Base-by-base conservation (phyloP, 2,113 vertebrate species). In the Gopherus evgoodei region DNA sequence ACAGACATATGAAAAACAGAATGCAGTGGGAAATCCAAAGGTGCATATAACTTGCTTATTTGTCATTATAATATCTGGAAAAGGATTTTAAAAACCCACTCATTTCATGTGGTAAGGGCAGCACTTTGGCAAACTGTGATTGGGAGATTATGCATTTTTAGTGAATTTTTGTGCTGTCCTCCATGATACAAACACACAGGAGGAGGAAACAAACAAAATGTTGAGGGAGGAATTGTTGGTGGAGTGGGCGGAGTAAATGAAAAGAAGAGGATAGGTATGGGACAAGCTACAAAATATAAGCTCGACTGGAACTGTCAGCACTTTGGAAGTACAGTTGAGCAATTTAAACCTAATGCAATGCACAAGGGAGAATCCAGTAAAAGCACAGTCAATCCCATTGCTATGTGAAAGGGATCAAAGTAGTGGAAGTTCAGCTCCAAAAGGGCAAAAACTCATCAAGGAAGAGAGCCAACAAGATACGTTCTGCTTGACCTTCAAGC, bases 331-430 rank as follows among this genome's bases (percentile, higher is more conserved):
- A 29, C 38, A 56, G 42, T 2, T 38, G 31, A 49, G 27, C 47
- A 79, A 29, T 27, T 13, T 59, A 91, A 27, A 84, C 27, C 12
- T 7, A 90, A 95, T 95, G 90, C 29, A 84, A 65, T 21, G 35
- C 8, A 50, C 38, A 78, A 47, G 42, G 25, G 84, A 62, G n/a
- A 85, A 81, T 38, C 31, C n/a, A 85, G 57, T 87, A 22, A 57
- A 85, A 21, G 1, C 2, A 81, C 11, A 84, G 90, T 19, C 35
- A 87, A 84, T n/a, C 3, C 57, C 72, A 90, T 89, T 22, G 57
- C 72, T 83, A 86, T 72, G 17, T 12, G 88, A 94, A 88, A 91
- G 12, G 3, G 21, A 87, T 87, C 54, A 94, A 93, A 96, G 87
- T 27, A 88, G 83, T 1, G 31, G 2, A 92, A 87, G 22, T 35